Percentiles rank a stretch among this genome's conserved stretches.
Conservation (phyloP, 2,888 invertebrate species). For the Ochlodes sylvanus region DNA sequence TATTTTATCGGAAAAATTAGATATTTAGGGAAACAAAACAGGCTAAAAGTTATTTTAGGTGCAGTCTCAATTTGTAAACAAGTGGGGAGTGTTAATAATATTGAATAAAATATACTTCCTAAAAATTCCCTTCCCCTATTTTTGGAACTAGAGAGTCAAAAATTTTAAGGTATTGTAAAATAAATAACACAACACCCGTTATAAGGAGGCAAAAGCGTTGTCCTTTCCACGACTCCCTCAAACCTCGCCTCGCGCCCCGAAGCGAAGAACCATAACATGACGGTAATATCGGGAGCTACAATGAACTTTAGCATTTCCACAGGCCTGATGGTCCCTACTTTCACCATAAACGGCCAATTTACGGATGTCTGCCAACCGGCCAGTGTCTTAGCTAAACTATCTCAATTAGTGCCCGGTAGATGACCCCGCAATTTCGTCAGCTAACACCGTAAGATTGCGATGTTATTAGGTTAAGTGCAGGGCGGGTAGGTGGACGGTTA, state of each 20-base stretch:
- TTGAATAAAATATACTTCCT: no score
- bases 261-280: constrained; percentile 70
- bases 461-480: constrained; percentile 73
- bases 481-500: constrained; percentile 53
- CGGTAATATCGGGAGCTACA: constrained; percentile 74
- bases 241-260: constrained; percentile 63
- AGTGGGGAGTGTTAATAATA: no score
- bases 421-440: constrained; percentile 81
- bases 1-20: no score
- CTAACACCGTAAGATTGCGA: constrained; percentile 63
- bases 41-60: no score
- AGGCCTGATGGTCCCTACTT: constrained; percentile 73
- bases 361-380: constrained; percentile 75
- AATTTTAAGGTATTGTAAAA: not conserved
- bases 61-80: no score
- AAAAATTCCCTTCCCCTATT: no score
- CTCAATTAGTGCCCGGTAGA: constrained; percentile 82
- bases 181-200: no score
- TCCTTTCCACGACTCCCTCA: constrained; percentile 53
- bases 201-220: constrained; percentile 38
- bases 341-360: constrained; percentile 82
- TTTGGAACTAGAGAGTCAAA: no score
- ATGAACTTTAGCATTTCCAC: constrained; percentile 80
- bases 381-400: constrained; percentile 80
- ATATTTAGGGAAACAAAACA: no score